Conservation (phyloP, 2,888 invertebrate genomes). For the Oligia latruncula region DNA sequence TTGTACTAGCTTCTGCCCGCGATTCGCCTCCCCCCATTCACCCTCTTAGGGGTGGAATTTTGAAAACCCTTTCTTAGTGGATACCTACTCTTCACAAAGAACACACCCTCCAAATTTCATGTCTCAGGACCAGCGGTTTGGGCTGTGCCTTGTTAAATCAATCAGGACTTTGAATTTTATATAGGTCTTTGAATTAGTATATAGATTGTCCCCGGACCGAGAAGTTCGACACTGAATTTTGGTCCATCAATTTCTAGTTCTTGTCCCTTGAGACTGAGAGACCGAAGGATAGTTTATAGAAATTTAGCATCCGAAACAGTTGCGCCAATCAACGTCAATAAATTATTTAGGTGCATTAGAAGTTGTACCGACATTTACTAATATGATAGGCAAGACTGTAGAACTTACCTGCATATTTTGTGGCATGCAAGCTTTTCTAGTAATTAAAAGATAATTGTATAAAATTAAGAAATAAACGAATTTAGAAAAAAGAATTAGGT, state of each 20-base stretch:
- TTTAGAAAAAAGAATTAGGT: neutral
- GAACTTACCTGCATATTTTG: neutral
- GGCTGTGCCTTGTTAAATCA: too few relatives aligned
- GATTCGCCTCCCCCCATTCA: too few relatives aligned
- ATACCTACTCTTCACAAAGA: too few relatives aligned
- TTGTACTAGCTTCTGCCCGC: neutral
- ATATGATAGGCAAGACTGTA: neutral
- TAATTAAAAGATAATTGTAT: neutral
- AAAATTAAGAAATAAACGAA: neutral
- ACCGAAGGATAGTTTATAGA: neutral
- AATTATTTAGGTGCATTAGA: conserved; percentile 3
- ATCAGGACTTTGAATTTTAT: too few relatives aligned
- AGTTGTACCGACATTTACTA: neutral
- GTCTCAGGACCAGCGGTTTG: too few relatives aligned
- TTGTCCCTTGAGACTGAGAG: conserved; percentile 18
- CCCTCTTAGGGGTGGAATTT: too few relatives aligned
- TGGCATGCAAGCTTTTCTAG: neutral
- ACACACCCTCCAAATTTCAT: too few relatives aligned
- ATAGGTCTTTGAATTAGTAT: neutral
- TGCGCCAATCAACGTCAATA: neutral
- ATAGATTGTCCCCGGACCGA: conserved; percentile 44
- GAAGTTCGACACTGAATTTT: conserved; percentile 53
- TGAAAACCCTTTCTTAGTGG: too few relatives aligned
- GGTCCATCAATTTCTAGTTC: conserved; percentile 51
- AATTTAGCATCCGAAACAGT: neutral